Base-by-base conservation (phyloP, 2,113 vertebrate genomes). In the Peromyscus leucopus region DNA sequence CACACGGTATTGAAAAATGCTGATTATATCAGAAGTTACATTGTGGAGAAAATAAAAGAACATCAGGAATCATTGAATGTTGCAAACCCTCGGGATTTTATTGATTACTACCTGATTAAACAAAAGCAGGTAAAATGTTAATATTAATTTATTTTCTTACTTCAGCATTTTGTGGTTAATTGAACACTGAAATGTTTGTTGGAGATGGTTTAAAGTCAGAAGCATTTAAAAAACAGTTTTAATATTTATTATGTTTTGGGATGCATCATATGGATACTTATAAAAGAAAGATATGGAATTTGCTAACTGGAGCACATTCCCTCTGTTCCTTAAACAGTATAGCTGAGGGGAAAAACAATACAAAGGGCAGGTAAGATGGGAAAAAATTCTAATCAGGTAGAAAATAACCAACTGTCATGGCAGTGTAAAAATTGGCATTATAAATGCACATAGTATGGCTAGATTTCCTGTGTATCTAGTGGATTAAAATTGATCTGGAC, bases 111-210 rank as follows among this genome's bases (percentile, higher is more conserved):
- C 4, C 59, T 90, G 31, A 90, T 65, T 22, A 78, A 90, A 48
- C 21, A 1, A 48, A n/a, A 51, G 13, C 57, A 90, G 89, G 74
- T 90, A 90, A 90, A 79, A 17, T 51, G 3, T 12, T 65, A 72
- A 36, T 75, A 91, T 24, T 72, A 3, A 1, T 8, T 99, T 99
- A 0, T 91, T 72, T 86, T 91, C 82, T 24, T 98, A 97, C 21
- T 0, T 92, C 96, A 88, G 98, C 98, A 22, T 85, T 24, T n/a
- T 57, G 0, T 91, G 16, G 17, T 39, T 78, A 48, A 7, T 31
- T 67, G n/a, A 26, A 31, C 28, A 16, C 3, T n/a, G 61, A 42
- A 57, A 19, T 33, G 42, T 59, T 72, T 61, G 16, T 36, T 22
- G 61, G 28, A 46, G 31, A 91, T 39, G 39, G 4, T 48, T 71